Evolutionary conservation across 1,140 invertebrate genomes (phyloP).

Genomic region (Zelostemma sp.): DNA sequence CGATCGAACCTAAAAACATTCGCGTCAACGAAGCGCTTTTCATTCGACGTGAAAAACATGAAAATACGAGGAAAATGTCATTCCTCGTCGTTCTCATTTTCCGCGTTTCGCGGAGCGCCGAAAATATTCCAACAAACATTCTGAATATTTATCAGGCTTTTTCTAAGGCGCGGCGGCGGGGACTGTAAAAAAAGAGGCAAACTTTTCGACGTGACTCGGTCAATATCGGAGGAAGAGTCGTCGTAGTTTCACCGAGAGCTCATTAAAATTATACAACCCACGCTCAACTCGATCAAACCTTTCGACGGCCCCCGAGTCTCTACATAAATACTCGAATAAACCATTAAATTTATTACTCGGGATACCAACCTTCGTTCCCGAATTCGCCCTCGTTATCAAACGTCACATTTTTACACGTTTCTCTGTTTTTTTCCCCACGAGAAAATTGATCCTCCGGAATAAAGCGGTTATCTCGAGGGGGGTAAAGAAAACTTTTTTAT

Average conservation of each 20-base stretch:
- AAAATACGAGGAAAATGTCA: not conserved
- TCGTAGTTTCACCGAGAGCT: not conserved
- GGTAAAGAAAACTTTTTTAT: too few species aligned
- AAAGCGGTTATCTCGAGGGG: too few species aligned
- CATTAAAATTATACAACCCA: constrained; percentile 1
- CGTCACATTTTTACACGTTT: too few species aligned
- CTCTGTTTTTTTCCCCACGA: too few species aligned
- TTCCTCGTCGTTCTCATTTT: not conserved
- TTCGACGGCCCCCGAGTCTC: not conserved
- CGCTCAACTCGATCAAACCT: not conserved
- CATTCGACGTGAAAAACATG: too few species aligned
- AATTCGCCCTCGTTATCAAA: too few species aligned
- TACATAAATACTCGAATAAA: constrained; percentile 1
- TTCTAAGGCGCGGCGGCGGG: not conserved
- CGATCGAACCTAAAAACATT: too few species aligned
- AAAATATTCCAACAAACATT: constrained; percentile 1
- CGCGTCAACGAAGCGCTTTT: too few species aligned
- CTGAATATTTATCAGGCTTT: constrained; percentile 1
- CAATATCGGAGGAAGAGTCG: not conserved
- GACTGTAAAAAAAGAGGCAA: not conserved
- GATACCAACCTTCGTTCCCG: too few species aligned
- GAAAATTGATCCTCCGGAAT: too few species aligned
- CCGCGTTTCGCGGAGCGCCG: not conserved
- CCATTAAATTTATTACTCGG: not conserved
- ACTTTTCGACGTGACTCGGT: not conserved